A percentile compares a stretch with the other conserved stretches of the same genome.
Conservation (phyloP, 1,140 invertebrate species). For the Bombus breviceps region DNA sequence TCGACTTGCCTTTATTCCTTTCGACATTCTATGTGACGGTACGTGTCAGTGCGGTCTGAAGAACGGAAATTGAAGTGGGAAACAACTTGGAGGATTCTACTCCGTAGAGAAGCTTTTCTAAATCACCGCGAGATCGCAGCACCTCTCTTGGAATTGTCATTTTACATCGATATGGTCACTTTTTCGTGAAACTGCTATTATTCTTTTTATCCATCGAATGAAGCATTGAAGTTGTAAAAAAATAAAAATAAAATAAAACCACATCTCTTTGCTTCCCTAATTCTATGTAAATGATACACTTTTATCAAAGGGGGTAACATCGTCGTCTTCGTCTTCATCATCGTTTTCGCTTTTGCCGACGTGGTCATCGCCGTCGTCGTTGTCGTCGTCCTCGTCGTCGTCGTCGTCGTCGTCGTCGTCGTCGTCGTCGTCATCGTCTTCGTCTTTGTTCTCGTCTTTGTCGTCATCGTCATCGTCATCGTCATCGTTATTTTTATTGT, state of each 20-base stretch:
- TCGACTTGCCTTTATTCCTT: background rate
- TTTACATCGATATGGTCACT: background rate
- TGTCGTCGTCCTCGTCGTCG: background rate
- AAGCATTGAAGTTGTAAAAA: background rate
- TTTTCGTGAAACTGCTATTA: background rate
- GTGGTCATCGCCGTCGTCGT: background rate
- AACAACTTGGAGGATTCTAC: background rate
- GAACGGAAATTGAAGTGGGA: background rate
- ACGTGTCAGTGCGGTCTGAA: background rate
- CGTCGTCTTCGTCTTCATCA: background rate
- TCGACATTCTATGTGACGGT: background rate
- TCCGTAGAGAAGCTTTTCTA: background rate
- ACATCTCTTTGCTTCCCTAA: background rate
- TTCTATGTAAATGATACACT: background rate
- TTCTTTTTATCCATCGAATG: background rate
- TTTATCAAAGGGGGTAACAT: no score
- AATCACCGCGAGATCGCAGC: conserved; percentile 37
- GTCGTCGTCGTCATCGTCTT: background rate
- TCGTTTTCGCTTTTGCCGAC: background rate
- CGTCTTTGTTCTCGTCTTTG: background rate
- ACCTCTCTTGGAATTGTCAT: conserved; percentile 14
- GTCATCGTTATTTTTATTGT: background rate
- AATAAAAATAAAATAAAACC: background rate
- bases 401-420: no score
- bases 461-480: background rate